phyloP scores from a whole-genome alignment of 2,797 vertebrate genomes.

The Girardinus metallicus region DNA sequence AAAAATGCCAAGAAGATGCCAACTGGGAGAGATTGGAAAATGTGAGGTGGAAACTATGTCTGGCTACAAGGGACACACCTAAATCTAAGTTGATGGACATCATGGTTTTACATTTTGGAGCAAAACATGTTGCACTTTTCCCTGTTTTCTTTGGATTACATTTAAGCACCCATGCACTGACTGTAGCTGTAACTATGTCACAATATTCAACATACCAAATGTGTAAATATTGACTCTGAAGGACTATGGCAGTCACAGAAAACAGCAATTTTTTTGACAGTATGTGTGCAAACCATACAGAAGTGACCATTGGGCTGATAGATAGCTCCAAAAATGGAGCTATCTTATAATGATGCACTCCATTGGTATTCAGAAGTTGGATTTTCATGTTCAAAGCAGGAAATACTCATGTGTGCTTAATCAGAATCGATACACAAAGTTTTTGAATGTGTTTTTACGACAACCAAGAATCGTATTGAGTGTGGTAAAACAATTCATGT shows the following conservation, averaged over 20 bases:
- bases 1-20: conserved; percentile 48
- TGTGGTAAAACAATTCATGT: background rate
- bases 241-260: background rate
- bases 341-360: background rate
- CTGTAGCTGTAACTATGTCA: background rate
- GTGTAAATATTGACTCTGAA: background rate
- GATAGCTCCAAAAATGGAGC: background rate
- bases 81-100: conserved; percentile 1
- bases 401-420: background rate
- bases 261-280: background rate
- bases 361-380: background rate
- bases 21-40: conserved; percentile 67
- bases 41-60: conserved; percentile 48
- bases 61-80: background rate
- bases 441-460: background rate
- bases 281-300: background rate
- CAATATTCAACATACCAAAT: background rate
- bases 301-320: background rate
- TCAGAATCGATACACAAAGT: too few species aligned
- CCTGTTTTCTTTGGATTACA: background rate
- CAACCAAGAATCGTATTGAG: background rate
- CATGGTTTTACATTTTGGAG: background rate
- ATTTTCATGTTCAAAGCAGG: background rate
- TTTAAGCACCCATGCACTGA: background rate
- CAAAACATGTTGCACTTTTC: background rate